Percentiles rank a stretch among this genome's conserved stretches.
Conservation (phyloP, 2,888 invertebrate genomes). For the Hirudinaria manillensis region DNA sequence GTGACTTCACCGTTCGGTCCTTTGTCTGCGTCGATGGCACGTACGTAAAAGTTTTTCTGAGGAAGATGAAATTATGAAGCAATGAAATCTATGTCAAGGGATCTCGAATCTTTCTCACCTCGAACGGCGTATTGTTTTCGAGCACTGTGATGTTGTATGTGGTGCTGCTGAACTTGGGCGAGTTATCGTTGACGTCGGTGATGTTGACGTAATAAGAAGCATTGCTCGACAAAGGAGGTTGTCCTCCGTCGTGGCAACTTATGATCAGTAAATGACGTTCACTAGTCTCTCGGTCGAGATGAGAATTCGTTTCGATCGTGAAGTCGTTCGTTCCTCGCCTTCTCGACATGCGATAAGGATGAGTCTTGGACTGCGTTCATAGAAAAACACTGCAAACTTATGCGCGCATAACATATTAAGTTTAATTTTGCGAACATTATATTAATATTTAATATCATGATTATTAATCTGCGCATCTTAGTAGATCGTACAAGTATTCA, state of each 20-base stretch:
- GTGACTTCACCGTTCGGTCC: slow-evolving; percentile 24
- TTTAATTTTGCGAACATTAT: too few species aligned
- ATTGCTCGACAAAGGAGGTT: slow-evolving; percentile 31
- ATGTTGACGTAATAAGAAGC: slow-evolving; percentile 30
- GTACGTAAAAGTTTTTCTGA: slow-evolving; percentile 11
- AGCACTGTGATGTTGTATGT: slow-evolving; percentile 33
- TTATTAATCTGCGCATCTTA: too few species aligned
- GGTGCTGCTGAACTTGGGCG: slow-evolving; percentile 34
- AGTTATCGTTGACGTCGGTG: slow-evolving; percentile 38
- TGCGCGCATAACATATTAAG: too few species aligned
- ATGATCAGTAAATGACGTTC: slow-evolving; percentile 34
- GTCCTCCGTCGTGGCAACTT: slow-evolving; percentile 35
- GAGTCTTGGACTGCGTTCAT: neutral
- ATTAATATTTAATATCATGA: too few species aligned
- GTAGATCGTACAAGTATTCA: too few species aligned
- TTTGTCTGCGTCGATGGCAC: slow-evolving; percentile 18
- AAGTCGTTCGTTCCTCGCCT: slow-evolving; percentile 5
- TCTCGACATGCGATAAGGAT: slow-evolving; percentile 14
- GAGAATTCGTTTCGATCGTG: slow-evolving; percentile 2
- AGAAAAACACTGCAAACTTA: too few species aligned
- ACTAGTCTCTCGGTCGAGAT: slow-evolving; percentile 35
- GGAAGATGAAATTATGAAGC: neutral
- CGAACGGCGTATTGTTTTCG: slow-evolving; percentile 34
- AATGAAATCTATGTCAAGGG: neutral
- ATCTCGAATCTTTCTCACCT: slow-evolving; percentile 5